Evolutionary conservation across 2,888 invertebrate species (phyloP), one percentile per base, ranked within the genome.

Genomic region (Andricus curvator): DNA sequence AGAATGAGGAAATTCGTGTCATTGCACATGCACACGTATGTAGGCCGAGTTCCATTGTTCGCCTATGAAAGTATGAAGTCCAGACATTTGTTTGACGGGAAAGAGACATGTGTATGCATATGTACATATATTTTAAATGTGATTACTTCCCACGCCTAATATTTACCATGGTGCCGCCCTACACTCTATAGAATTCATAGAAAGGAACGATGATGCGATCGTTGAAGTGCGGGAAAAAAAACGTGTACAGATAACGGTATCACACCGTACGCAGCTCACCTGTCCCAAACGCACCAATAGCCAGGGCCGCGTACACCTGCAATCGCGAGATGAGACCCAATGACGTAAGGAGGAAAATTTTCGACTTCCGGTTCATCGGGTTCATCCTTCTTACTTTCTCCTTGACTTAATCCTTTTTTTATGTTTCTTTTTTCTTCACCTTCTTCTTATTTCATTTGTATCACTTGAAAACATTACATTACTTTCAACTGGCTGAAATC

Each of bases 191-290:
- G 64, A 64, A 64, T 64, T 64, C 22, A 64, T 64, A 64, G 64
- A 64, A 64, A 64, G 29, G 25, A 29, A 64, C 29, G 64, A 64
- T 37, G 64, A 64, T 64, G 64, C 29, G 64, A 64, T 64, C 64
- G 15, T 64, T 29, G 64, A 29, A 56, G 77, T 48, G 66, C 56
- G 60, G 48, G 62, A 78, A 78, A 78, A 80, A 82, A 80, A 65
- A 74, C 44, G 65, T 77, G 83, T 80, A 77, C 78, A 80, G 81
- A 82, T 86, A 86, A 86, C 86, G 86, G 86, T 84, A 86, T 84
- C 65, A 67, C 77, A 83, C 70, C 76, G 84, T 83, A 81, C 84
- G 77, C 85, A 81, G 83, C 82, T 86, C 86, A 86, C 84, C 85
- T 85, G 86, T 86, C 83, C 84, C 84, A 84, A 86, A 81, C 85